Base-by-base conservation (phyloP, 2,113 vertebrate genomes). In the Odocoileus hemionus region DNA sequence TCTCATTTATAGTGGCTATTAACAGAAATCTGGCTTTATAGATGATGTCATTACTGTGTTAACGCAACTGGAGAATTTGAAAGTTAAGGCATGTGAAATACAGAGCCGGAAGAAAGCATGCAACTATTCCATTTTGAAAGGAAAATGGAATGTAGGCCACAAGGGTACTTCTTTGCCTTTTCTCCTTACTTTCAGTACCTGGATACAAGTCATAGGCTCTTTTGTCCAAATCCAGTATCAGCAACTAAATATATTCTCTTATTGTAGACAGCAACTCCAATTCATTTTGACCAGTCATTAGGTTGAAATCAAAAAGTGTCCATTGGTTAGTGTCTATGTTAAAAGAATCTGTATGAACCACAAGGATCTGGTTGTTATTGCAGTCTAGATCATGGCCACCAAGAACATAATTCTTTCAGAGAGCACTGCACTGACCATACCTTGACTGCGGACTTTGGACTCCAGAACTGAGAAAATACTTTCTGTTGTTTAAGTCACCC, bases 221-320 rank as follows among this genome's bases (percentile, higher is more conserved):
- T 99, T 99, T 98, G 99, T 99, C 99, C 99, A 99, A 98, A 99
- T 99, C 28, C 99, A 99, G 98, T 99, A 94, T 99, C 99, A 94
- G 99, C 99, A 92, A 99, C 99, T 98, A 99, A 99, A 98, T 99
- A 99, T 98, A 99, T 99, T 98, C 99, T 99, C 97, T 99, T 99
- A 92, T 99, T 99, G 85, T 99, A 99, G 86, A 99, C 99, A 0
- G 99, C 99, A 33, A 99, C 99, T 96, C 99, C 99, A 57, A 99
- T 98, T 99, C 99, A 89, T 99, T 99, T 98, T 99, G 99, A 98
- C 99, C 99, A 97, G 99, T 99, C 94, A 99, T 98, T 82, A 99
- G 99, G 97, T 99, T 99, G 98, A 99, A 99, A 98, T 98, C 99
- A 98, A 99, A 99, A 3, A 99, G 99, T 0, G 99, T 99, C 99